phyloP scores from a whole-genome alignment of 2,797 vertebrate species.

The Chelidonichthys spinosus region DNA sequence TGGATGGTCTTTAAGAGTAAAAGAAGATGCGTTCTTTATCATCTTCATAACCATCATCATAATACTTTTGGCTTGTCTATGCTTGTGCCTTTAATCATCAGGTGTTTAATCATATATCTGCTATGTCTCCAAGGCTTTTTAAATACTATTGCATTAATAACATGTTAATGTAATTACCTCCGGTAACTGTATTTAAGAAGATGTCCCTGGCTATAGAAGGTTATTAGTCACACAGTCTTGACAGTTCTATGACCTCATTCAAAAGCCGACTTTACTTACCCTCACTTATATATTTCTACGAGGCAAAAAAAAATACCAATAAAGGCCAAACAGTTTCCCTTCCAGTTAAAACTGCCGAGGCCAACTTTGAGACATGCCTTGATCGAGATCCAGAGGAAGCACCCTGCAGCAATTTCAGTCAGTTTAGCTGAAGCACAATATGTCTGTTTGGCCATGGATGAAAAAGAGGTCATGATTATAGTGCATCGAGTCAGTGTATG shows the following conservation, averaged over 20 bases:
- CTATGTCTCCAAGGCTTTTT: neutral
- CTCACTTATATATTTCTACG: constrained; percentile 16
- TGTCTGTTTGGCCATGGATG: constrained; percentile 34
- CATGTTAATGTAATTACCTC: neutral
- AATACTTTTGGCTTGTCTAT: neutral
- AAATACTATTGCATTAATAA: neutral
- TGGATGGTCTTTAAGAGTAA: neutral
- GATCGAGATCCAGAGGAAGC: constrained; percentile 27
- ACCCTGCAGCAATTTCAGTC: constrained; percentile 35
- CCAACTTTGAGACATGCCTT: constrained; percentile 23
- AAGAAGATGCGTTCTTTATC: neutral
- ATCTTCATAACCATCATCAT: too few species aligned
- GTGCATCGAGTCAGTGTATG: constrained; percentile 18
- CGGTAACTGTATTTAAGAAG: neutral
- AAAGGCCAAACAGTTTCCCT: constrained; percentile 12
- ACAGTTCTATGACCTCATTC: constrained; percentile 23
- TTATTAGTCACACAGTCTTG: constrained; percentile 16
- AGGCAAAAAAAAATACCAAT: constrained; percentile 15
- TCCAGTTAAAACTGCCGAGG: constrained; percentile 17
- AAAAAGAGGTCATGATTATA: constrained; percentile 31
- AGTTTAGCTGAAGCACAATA: constrained; percentile 33
- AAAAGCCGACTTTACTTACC: constrained; percentile 11
- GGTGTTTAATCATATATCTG: neutral
- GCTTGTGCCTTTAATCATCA: constrained; percentile 12
- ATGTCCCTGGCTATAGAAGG: neutral